Evolutionary conservation across 2,113 vertebrate genomes (phyloP).

Genomic region (Xiphorhynchus elegans): DNA sequence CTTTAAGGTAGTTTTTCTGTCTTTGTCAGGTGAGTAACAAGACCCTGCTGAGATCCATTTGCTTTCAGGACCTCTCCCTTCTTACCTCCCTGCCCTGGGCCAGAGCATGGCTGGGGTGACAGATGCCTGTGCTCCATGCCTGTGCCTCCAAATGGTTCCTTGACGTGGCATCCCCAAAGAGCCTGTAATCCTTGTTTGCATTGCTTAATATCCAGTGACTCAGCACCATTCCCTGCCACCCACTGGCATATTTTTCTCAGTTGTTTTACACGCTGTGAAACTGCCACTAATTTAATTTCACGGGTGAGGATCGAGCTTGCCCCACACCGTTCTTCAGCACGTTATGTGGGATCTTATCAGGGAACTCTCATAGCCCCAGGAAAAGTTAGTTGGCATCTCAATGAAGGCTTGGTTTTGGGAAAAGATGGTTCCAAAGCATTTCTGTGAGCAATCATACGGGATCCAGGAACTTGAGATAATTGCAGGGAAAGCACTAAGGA

Average conservation of each 20-base stretch:
- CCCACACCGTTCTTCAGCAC: not conserved
- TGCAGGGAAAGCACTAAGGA: not conserved
- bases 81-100: not conserved
- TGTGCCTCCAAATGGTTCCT: not conserved
- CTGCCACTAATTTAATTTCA: not conserved
- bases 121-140: not conserved
- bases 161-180: not conserved
- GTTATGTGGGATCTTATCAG: not conserved
- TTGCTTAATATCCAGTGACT: conserved; percentile 31
- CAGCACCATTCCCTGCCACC: conserved; percentile 9
- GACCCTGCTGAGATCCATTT: not conserved
- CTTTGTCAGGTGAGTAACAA: not conserved
- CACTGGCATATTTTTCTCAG: not conserved
- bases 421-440: not conserved
- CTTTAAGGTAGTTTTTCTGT: not conserved
- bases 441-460: not conserved
- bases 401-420: not conserved
- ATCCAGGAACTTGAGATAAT: not conserved
- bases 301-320: not conserved
- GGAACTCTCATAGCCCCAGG: not conserved
- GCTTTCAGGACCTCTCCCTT: not conserved
- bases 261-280: not conserved
- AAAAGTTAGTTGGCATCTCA: not conserved
- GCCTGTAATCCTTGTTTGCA: not conserved
- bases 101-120: not conserved